phyloP scores from a whole-genome alignment of 2,113 vertebrate genomes.

The Mungos mungo region DNA sequence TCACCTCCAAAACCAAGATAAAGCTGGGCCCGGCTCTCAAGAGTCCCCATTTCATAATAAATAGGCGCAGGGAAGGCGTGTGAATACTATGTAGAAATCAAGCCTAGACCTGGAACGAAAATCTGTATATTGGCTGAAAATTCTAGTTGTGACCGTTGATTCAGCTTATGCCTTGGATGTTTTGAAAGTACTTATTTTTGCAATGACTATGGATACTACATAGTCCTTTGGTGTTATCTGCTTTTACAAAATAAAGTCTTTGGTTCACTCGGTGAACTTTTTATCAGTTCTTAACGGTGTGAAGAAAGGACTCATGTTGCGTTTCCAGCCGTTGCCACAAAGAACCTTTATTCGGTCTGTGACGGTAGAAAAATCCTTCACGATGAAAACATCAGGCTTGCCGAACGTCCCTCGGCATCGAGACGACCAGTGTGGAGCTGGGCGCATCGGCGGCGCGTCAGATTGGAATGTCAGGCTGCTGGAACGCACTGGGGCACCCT shows the following conservation, averaged over 20 bases:
- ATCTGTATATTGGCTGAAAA: slow-evolving; percentile 43
- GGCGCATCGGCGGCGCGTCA: not conserved
- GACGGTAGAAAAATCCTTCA: not conserved
- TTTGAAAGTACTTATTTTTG: slow-evolving; percentile 38
- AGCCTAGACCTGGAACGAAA: not conserved
- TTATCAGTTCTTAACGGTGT: slow-evolving; percentile 26
- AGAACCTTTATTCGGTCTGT: slow-evolving; percentile 7
- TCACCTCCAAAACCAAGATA: not conserved
- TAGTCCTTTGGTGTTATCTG: slow-evolving; percentile 52
- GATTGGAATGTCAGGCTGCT: not conserved
- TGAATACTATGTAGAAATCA: slow-evolving; percentile 42
- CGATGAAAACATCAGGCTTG: not conserved
- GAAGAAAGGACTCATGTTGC: slow-evolving; percentile 43
- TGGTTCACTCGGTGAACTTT: slow-evolving; percentile 40
- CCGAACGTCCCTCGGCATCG: not conserved
- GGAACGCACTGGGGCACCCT: not conserved
- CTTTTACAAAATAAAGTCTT: slow-evolving; percentile 68
- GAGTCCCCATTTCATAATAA: not conserved
- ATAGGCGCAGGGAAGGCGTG: not conserved
- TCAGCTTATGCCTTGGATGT: not conserved
- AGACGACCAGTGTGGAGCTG: not conserved
- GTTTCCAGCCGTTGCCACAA: slow-evolving; percentile 35
- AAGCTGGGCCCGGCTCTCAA: fast-evolving
- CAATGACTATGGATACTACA: slow-evolving; percentile 9
- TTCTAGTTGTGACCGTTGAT: not conserved